These are phyloP conservation scores for Sphaerodactylus townsendi DNA, from an alignment of 2,113 vertebrate genomes.

Conservation along the genomic window DNA sequence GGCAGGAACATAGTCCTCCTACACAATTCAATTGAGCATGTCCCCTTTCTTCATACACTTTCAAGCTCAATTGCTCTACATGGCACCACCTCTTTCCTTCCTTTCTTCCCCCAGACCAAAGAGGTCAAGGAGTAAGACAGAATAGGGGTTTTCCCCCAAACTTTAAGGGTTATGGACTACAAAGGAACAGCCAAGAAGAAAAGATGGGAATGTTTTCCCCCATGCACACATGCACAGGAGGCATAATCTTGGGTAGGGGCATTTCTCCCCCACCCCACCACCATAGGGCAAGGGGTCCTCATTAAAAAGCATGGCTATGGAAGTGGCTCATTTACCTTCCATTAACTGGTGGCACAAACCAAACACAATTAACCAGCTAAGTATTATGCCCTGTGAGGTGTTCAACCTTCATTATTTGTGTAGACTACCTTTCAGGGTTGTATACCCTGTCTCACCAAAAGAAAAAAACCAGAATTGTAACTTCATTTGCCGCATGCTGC, in stretches of 20 bases:
- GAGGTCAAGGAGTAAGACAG: too few species aligned
- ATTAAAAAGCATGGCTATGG: background rate
- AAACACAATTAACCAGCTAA: background rate
- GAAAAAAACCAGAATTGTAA: too few species aligned
- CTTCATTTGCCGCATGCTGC: too few species aligned
- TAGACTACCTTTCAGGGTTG: too few species aligned
- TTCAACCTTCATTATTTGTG: too few species aligned
- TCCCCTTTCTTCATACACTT: constrained; percentile 59
- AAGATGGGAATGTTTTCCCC: too few species aligned
- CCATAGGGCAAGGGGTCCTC: background rate
- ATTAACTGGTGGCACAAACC: background rate
- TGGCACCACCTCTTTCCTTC: background rate
- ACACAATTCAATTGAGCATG: constrained; percentile 71
- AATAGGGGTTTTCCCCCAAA: constrained; percentile 32
- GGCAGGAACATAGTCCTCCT: constrained; percentile 67
- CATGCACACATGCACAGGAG: background rate
- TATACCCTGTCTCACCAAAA: too few species aligned
- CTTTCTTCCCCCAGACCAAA: background rate
- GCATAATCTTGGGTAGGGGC: background rate
- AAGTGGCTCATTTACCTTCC: background rate
- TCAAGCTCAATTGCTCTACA: constrained; percentile 49
- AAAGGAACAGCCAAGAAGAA: background rate
- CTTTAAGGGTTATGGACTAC: constrained; percentile 38
- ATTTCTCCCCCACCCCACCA: background rate
- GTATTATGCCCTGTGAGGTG: background rate